Base-by-base conservation (phyloP, 2,797 vertebrate species). In the Mallotus villosus region DNA sequence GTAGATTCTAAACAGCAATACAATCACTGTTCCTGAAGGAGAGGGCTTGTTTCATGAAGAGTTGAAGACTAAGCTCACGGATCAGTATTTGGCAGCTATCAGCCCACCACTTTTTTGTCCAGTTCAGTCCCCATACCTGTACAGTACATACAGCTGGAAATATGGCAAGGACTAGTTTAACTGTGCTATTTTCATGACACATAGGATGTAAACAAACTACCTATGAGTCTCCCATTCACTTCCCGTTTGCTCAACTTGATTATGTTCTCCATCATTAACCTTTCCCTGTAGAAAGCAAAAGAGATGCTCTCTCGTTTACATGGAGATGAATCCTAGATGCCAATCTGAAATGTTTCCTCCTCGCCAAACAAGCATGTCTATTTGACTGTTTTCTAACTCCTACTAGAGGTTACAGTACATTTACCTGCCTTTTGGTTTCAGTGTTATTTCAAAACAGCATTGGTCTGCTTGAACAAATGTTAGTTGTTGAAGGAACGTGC, bases 321-420 rank as follows among this genome's bases (percentile, higher is more conserved):
- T 69, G 24, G 62, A 49, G 46, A 67, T 22, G 55, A 29, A 74
- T 24, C 25, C n/a, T 32, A 55, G 73, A 67, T 71, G 62, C 32
- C 70, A 70, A 66, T 58, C 12, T 32, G 60, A 57, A 34, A 65
- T 16, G 27, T 34, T 61, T 63, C 37, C 55, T 70, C 55, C 46
- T 75, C 72, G 65, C 70, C 70, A 65, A 66, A 64, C 32, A 16
- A 70, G 70, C 37, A 61, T n/a, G 32, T 49, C 19, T 27, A 41
- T 29, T 69, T 8, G 17, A 17, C 25, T 27, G 55, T 55, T 65
- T 32, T 62, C 51, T 46, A 24, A 17, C 4, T 37, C 19, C 66
- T 64, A 24, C 32, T 19, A 2, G 17, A 7, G 24, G 55, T 58
- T 46, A 11, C n/a, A 46, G 8, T 65, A 27, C 6, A 27, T 25